These are phyloP conservation scores for Autographa pulchrina DNA, from an alignment of 2,888 invertebrate species.

Conservation along the genomic window DNA sequence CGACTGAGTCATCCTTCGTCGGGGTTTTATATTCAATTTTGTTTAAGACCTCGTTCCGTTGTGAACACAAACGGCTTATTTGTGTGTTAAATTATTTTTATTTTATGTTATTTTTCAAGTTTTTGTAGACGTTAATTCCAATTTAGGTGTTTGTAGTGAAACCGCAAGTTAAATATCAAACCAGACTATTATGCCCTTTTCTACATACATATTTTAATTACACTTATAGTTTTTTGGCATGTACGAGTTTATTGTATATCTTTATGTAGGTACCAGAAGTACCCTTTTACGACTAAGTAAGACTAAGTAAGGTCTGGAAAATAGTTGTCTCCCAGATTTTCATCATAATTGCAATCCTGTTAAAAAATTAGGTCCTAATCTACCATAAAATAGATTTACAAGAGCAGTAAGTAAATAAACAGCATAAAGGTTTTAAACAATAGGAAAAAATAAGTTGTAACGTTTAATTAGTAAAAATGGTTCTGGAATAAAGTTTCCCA, in stretches of 20 bases:
- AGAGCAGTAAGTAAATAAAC: too few relatives aligned
- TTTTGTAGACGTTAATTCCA: constrained; percentile 3
- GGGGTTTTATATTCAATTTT: constrained; percentile 78
- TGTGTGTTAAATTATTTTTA: constrained; percentile 22
- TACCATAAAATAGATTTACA: too few relatives aligned
- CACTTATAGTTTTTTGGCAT: not conserved
- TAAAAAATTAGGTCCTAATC: too few relatives aligned
- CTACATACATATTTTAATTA: not conserved
- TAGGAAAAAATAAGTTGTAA: too few relatives aligned
- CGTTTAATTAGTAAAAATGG: not conserved
- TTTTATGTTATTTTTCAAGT: not conserved
- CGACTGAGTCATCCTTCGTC: constrained; percentile 86
- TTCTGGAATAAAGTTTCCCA: not conserved
- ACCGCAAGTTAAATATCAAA: not conserved
- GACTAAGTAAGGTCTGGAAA: too few relatives aligned
- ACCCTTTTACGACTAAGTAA: too few relatives aligned
- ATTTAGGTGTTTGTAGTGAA: not conserved
- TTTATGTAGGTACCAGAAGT: too few relatives aligned
- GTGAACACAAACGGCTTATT: constrained; percentile 39
- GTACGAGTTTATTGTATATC: too few relatives aligned
- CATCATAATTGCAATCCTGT: too few relatives aligned
- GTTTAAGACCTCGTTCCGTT: constrained; percentile 73
- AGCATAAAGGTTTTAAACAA: too few relatives aligned
- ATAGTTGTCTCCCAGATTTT: too few relatives aligned
- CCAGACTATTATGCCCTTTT: not conserved